Percentiles rank a stretch among this genome's conserved stretches.
These are phyloP conservation scores for Xanthorhoe spadicearia DNA, from an alignment of 2,888 invertebrate species.

Conservation along the genomic window DNA sequence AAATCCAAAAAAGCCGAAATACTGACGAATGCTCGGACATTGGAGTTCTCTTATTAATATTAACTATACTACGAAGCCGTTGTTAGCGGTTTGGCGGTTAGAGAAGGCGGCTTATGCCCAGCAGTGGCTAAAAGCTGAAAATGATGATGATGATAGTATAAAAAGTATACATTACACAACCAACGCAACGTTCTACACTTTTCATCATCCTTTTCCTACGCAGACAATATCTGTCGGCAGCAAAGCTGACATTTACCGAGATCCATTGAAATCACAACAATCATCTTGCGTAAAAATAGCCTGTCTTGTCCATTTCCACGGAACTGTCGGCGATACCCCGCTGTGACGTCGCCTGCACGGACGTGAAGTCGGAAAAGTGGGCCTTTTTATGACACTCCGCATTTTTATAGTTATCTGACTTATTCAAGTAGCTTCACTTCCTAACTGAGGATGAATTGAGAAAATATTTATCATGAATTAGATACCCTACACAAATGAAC, in stretches of 20 bases:
- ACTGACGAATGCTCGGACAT: neutral
- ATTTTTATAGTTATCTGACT: conserved; percentile 53
- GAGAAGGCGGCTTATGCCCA: too few species aligned
- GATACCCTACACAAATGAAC: too few species aligned
- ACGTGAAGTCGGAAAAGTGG: conserved; percentile 42
- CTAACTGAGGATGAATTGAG: neutral
- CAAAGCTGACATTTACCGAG: conserved; percentile 36
- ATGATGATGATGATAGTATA: too few species aligned
- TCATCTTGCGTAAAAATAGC: conserved; percentile 54
- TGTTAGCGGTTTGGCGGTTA: too few species aligned
- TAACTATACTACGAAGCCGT: too few species aligned
- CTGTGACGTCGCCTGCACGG: conserved; percentile 47
- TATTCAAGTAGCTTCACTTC: conserved; percentile 62
- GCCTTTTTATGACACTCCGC: conserved; percentile 57
- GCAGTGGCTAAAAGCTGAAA: too few species aligned
- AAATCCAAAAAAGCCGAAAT: neutral
- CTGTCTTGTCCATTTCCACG: conserved; percentile 54
- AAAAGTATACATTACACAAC: neutral
- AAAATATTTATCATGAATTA: neutral
- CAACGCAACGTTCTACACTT: conserved; percentile 11
- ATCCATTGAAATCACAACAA: conserved; percentile 55
- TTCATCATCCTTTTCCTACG: conserved; percentile 4
- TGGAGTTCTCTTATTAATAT: neutral
- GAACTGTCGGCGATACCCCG: conserved; percentile 43
- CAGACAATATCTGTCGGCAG: conserved; percentile 29